These are phyloP conservation scores for Archilochus colubris DNA, from an alignment of 2,113 vertebrate genomes.

Conservation along the genomic window DNA sequence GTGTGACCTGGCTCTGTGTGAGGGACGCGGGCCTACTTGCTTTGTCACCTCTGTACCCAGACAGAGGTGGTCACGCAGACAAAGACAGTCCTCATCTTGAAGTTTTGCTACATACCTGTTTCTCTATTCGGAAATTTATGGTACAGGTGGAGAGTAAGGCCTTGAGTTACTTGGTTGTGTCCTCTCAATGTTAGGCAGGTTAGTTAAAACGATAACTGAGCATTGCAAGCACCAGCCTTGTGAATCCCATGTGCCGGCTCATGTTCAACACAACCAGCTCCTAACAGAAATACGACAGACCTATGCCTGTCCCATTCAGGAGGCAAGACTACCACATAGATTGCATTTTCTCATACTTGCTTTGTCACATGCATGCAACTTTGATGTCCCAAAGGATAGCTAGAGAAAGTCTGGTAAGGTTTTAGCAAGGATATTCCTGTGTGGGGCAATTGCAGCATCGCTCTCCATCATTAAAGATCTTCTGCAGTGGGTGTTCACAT, in stretches of 20 bases:
- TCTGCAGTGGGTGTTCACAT: not conserved
- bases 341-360: fast-evolving
- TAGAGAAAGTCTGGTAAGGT: not conserved
- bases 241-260: not conserved
- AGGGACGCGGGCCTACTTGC: fast-evolving
- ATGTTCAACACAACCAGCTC: fast-evolving
- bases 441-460: not conserved
- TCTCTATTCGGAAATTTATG: not conserved
- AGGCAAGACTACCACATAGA: too few relatives aligned
- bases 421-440: not conserved
- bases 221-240: not conserved
- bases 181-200: not conserved
- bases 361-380: not conserved
- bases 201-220: not conserved
- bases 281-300: fast-evolving
- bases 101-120: not conserved
- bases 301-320: fast-evolving
- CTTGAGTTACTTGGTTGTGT: not conserved
- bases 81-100: fast-evolving
- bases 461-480: not conserved
- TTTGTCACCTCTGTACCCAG: fast-evolving
- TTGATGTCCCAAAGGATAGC: not conserved
- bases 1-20: fast-evolving
- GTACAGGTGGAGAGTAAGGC: not conserved
- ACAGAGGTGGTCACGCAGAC: not conserved